A percentile compares a stretch with the other conserved stretches of the same genome.
Conservation (phyloP, 2,888 invertebrate species). For the Epirrhoe alternata region DNA sequence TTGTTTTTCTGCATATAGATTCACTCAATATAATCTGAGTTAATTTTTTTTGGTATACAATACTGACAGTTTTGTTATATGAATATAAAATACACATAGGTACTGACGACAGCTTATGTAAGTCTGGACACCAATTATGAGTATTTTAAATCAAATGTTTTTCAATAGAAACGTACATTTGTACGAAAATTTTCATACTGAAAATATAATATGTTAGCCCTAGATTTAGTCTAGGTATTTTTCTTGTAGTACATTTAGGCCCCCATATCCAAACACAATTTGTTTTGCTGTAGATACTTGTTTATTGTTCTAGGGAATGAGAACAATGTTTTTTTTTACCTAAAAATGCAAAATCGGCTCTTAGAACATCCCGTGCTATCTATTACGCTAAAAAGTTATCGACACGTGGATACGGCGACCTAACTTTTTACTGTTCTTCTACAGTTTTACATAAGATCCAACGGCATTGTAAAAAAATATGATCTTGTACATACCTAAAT, state of each 20-base stretch:
- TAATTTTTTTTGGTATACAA: constrained; percentile 32
- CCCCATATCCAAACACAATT: background rate
- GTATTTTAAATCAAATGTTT: constrained; percentile 9
- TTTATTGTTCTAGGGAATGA: background rate
- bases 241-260: constrained; percentile 1
- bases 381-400: background rate
- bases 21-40: constrained; percentile 20
- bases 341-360: background rate
- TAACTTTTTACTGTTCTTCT: constrained; percentile 5
- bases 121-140: background rate
- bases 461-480: constrained; percentile 27
- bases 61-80: constrained; percentile 28
- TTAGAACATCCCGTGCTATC: background rate
- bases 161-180: constrained; percentile 5
- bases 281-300: background rate
- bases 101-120: background rate
- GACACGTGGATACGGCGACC: constrained; percentile 3
- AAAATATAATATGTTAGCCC: constrained; percentile 13
- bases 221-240: constrained; percentile 1
- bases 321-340: background rate
- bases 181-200: background rate
- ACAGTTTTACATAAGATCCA: constrained; percentile 19
- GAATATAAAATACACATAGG: constrained; percentile 22
- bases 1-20: constrained; percentile 8
- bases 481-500: constrained; percentile 15